Evolutionary conservation across 2,888 invertebrate species (phyloP).

Genomic region (Acanthosepion pharaonis): DNA sequence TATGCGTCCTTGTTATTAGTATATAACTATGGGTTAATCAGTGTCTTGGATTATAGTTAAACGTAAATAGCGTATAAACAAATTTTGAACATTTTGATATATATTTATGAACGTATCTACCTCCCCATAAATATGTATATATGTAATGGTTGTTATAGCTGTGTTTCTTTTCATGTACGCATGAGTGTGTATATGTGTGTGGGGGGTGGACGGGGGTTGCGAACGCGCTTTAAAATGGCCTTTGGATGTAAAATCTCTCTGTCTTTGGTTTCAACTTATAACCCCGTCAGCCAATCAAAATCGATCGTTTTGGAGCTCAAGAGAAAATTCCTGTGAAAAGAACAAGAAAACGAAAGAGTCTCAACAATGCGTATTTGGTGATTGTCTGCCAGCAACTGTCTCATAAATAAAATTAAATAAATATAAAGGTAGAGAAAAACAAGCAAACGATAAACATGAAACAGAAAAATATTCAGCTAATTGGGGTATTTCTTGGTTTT

Average conservation of each 20-base stretch:
- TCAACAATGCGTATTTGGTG: neutral
- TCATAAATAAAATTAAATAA: neutral
- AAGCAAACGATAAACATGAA: slow-evolving; percentile 9
- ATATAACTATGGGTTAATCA: too few species aligned
- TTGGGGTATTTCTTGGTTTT: slow-evolving; percentile 33
- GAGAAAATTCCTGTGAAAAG: neutral
- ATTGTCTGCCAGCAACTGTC: neutral
- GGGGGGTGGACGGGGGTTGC: neutral
- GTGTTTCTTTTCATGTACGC: neutral
- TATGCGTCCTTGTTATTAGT: too few species aligned
- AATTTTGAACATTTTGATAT: too few species aligned
- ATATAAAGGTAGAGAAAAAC: neutral
- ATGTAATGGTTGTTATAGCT: neutral
- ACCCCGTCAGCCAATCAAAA: neutral
- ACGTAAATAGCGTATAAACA: too few species aligned
- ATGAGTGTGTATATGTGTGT: neutral
- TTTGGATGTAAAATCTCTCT: neutral
- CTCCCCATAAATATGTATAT: too few species aligned
- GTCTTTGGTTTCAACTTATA: neutral
- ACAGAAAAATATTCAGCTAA: neutral
- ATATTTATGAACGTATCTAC: too few species aligned
- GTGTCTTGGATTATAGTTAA: too few species aligned
- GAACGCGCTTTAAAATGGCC: neutral
- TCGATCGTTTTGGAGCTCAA: neutral
- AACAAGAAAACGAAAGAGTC: neutral